phyloP scores from a whole-genome alignment of 1,140 invertebrate species.

The Lepidurus arcticus region DNA sequence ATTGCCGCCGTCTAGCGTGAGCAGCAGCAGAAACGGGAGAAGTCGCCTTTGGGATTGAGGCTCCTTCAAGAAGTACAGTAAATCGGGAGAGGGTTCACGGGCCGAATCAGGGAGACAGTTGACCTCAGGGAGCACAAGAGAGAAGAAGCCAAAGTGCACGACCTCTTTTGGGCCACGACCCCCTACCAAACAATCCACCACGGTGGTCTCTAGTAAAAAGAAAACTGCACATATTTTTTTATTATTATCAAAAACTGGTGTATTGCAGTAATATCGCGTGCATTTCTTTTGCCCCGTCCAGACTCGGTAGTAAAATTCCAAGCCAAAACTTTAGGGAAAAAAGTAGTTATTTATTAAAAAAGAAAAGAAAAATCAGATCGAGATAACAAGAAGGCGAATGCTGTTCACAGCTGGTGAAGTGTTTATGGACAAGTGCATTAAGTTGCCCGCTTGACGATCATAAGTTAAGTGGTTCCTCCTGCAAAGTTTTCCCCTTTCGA shows the following conservation, averaged over 20 bases:
- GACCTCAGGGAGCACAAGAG: constrained; percentile 12
- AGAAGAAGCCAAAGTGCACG: background rate
- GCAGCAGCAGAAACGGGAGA: background rate
- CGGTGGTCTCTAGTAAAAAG: background rate
- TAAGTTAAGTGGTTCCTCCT: background rate
- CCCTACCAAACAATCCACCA: background rate
- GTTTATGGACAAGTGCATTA: background rate
- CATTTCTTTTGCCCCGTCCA: too few relatives aligned
- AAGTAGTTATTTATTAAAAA: too few relatives aligned
- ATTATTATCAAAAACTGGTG: background rate
- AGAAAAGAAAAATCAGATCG: too few relatives aligned
- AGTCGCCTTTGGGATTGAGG: background rate
- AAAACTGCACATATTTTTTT: background rate
- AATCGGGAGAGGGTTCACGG: constrained; percentile 13
- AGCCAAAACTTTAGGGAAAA: too few relatives aligned
- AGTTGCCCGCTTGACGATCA: background rate
- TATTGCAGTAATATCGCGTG: background rate
- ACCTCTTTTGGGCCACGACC: background rate
- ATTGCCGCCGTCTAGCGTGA: constrained; percentile 20
- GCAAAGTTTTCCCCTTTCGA: background rate
- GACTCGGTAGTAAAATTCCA: too few relatives aligned
- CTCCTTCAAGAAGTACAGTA: background rate
- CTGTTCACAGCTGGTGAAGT: background rate
- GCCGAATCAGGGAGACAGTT: constrained; percentile 3
- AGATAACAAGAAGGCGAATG: background rate